A percentile compares a stretch with the other conserved stretches of the same genome.
These are phyloP conservation scores for Glyphotaelius pellucidus DNA, from an alignment of 2,888 invertebrate genomes.

Conservation along the genomic window DNA sequence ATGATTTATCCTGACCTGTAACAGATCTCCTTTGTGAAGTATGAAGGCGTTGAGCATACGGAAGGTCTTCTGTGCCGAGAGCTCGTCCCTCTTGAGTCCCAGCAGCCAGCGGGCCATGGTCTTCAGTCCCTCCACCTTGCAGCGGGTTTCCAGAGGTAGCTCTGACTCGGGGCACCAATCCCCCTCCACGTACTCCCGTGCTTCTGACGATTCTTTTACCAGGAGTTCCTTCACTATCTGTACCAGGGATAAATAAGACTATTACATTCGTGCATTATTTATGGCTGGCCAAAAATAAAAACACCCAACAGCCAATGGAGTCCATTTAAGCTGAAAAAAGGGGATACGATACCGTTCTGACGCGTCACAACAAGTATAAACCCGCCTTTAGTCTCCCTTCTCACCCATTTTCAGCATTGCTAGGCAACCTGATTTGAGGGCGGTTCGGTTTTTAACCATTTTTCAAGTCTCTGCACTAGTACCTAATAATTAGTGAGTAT, in stretches of 20 bases:
- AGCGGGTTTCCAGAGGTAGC: constrained; percentile 92
- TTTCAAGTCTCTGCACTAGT: no score
- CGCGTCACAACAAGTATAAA: no score
- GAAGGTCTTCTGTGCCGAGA: constrained; percentile 95
- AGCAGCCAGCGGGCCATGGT: constrained; percentile 97
- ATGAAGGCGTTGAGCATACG: constrained; percentile 96
- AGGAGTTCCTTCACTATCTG: constrained; percentile 96
- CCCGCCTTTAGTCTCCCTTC: no score
- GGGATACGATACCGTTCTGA: no score
- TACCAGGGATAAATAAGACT: constrained; percentile 59
- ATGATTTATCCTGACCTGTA: constrained; percentile 73
- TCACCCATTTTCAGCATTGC: no score
- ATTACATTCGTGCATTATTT: not conserved
- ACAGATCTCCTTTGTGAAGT: constrained; percentile 92
- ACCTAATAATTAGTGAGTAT: no score
- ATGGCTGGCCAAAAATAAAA: no score
- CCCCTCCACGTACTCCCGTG: constrained; percentile 76
- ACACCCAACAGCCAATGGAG: no score
- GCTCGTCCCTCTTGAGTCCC: constrained; percentile 91
- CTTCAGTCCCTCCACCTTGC: constrained; percentile 96
- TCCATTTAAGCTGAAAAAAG: no score
- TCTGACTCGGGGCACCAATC: constrained; percentile 93
- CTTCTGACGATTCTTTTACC: constrained; percentile 85
- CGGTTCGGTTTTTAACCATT: no score
- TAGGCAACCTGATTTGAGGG: no score